A percentile compares a stretch with the other conserved stretches of the same genome.
phyloP scores from a whole-genome alignment of 2,797 vertebrate genomes.

The Podarcis lilfordi region DNA sequence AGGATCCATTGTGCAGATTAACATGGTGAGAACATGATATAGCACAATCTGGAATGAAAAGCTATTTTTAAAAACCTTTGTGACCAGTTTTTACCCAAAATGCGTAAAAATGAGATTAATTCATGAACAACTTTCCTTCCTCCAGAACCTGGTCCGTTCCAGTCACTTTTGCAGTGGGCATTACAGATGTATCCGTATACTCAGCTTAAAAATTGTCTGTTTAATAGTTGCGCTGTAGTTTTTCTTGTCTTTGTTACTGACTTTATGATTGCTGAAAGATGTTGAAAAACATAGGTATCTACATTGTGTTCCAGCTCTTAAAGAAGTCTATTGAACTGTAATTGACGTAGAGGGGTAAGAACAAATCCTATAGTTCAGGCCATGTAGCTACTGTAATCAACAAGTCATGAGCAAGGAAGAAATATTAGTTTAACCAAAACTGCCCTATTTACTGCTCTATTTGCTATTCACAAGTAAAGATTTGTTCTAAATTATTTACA shows the following conservation, averaged over 20 bases:
- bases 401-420: not conserved
- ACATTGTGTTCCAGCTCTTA: not conserved
- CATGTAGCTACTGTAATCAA: not conserved
- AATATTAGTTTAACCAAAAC: not conserved
- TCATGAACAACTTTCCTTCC: constrained; percentile 64
- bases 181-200: constrained; percentile 79
- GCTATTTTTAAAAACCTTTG: not conserved
- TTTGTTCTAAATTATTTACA: not conserved
- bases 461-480: not conserved
- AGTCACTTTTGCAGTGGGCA: constrained; percentile 76
- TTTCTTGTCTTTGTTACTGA: constrained; percentile 36
- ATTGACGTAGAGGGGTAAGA: not conserved
- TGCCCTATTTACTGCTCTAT: not conserved
- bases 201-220: constrained; percentile 30
- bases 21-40: no score
- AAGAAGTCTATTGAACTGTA: not conserved
- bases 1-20: no score
- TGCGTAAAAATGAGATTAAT: constrained; percentile 9
- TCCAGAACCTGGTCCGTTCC: constrained; percentile 76
- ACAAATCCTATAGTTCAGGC: not conserved
- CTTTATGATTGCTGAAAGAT: constrained; percentile 37
- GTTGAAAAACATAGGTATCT: constrained; percentile 17
- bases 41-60: no score
- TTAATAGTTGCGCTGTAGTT: constrained; percentile 27
- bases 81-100: not conserved